Percentiles rank a stretch among this genome's conserved stretches.
phyloP scores from a whole-genome alignment of 2,797 vertebrate species.

The Sebastes jordani region DNA sequence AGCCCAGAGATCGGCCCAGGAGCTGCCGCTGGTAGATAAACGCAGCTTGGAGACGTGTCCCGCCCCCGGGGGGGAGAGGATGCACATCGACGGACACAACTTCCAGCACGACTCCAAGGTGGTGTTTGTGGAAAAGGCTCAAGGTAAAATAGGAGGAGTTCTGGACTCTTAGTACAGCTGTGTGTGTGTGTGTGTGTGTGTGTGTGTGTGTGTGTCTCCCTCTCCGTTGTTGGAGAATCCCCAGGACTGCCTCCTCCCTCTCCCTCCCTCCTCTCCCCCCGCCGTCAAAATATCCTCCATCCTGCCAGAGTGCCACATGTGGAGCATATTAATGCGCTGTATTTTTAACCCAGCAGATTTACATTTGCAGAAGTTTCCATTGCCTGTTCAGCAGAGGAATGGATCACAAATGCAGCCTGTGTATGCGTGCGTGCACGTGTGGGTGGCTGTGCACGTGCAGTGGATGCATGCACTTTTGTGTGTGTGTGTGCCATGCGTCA shows the following conservation, averaged over 20 bases:
- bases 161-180: constrained; percentile 15
- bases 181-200: constrained; percentile 1
- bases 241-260: constrained; percentile 56
- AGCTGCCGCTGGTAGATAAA: constrained; percentile 97
- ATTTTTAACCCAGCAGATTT: constrained; percentile 88
- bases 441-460: neutral
- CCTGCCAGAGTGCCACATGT: constrained; percentile 86
- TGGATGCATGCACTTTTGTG: neutral
- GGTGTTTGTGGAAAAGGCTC: constrained; percentile 98
- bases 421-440: constrained; percentile 29
- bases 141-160: constrained; percentile 84
- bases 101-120: constrained; percentile 98
- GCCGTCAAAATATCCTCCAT: constrained; percentile 81
- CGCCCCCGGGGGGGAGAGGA: constrained; percentile 90
- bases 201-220: constrained; percentile 38
- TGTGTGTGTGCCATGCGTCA: constrained; percentile 49
- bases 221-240: constrained; percentile 74
- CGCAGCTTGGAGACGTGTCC: constrained; percentile 92
- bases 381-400: constrained; percentile 81
- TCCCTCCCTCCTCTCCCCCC: constrained; percentile 38
- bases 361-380: constrained; percentile 89
- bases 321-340: constrained; percentile 86
- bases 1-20: constrained; percentile 98
- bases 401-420: constrained; percentile 76
- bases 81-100: constrained; percentile 95